phyloP scores from a whole-genome alignment of 2,113 vertebrate species.

The Tragulus kanchil region DNA sequence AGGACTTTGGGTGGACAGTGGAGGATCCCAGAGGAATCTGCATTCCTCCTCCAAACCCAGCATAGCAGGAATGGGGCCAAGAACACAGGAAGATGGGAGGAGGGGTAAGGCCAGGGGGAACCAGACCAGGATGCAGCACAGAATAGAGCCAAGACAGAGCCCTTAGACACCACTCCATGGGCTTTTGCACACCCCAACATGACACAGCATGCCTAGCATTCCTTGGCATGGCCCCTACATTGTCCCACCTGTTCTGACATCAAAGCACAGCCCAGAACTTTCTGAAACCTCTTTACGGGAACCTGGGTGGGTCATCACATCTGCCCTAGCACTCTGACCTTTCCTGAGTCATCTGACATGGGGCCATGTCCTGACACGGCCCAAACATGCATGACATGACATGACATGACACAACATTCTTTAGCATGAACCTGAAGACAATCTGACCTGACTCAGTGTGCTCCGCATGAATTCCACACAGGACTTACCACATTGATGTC shows the following conservation, averaged over 20 bases:
- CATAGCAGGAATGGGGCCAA: not conserved
- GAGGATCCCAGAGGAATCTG: not conserved
- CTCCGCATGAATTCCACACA: not conserved
- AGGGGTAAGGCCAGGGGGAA: rapidly evolving
- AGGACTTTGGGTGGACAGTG: rapidly evolving
- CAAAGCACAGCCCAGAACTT: not conserved
- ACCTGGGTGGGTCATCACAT: rapidly evolving
- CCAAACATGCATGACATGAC: not conserved
- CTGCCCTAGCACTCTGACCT: not conserved
- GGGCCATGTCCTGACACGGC: no score
- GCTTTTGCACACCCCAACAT: not conserved
- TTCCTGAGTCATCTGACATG: not conserved
- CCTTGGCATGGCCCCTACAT: rapidly evolving
- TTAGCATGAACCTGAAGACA: not conserved
- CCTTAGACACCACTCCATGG: not conserved
- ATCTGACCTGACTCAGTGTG: not conserved
- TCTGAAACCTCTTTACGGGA: not conserved
- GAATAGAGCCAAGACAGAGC: not conserved
- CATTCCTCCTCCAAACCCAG: not conserved
- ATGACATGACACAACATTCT: not conserved
- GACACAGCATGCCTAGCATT: rapidly evolving
- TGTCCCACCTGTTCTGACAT: not conserved
- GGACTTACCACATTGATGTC: not conserved
- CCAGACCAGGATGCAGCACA: not conserved
- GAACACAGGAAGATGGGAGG: not conserved